These are phyloP conservation scores for Magallana gigas DNA, from an alignment of 1,140 invertebrate species.

Conservation along the genomic window DNA sequence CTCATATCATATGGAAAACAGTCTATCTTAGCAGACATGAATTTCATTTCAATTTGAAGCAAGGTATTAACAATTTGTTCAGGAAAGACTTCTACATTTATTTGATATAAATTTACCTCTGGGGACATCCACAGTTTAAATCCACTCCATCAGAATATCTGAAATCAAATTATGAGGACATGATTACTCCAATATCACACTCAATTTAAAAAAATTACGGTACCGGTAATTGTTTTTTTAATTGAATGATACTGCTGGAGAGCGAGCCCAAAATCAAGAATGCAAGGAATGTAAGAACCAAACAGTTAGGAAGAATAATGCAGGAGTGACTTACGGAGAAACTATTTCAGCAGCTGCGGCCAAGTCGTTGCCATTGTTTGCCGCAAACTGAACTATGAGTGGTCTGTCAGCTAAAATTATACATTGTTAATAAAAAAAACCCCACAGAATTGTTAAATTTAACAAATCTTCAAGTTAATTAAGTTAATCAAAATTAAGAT, in stretches of 20 bases:
- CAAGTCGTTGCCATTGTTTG: slow-evolving; percentile 91
- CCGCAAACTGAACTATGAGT: slow-evolving; percentile 96
- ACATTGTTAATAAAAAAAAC: not conserved
- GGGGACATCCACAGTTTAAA: slow-evolving; percentile 98
- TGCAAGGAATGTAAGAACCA: too few species aligned
- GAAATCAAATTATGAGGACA: slow-evolving; percentile 52
- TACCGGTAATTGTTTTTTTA: too few species aligned
- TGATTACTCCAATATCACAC: too few species aligned
- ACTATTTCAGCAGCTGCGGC: slow-evolving; percentile 90
- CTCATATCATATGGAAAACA: not conserved
- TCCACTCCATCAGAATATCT: slow-evolving; percentile 94
- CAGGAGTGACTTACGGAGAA: slow-evolving; percentile 84
- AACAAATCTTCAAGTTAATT: too few species aligned
- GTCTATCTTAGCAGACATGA: not conserved
- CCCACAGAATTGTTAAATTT: too few species aligned
- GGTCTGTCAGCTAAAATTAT: slow-evolving; percentile 86
- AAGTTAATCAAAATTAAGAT: too few species aligned
- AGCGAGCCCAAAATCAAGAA: too few species aligned
- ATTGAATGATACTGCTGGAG: too few species aligned
- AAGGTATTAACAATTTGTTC: not conserved
- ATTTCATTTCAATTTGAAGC: not conserved
- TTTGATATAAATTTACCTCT: slow-evolving; percentile 81
- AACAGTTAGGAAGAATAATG: too few species aligned
- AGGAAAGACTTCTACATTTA: not conserved
- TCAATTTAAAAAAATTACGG: too few species aligned